phyloP scores from a whole-genome alignment of 2,797 vertebrate species.

The Hippoglossus hippoglossus region DNA sequence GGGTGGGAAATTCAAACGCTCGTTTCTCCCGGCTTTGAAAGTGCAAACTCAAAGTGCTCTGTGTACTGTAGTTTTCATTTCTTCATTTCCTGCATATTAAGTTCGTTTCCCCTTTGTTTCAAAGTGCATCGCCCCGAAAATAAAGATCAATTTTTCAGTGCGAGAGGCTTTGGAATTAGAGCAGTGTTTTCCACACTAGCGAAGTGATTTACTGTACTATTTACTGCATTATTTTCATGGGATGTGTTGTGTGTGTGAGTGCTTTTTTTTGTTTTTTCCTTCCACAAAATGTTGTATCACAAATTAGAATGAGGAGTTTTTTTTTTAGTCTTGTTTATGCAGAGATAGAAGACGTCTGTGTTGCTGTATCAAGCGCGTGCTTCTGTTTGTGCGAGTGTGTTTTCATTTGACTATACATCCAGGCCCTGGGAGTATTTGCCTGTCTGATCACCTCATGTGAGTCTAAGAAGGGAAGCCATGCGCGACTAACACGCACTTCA shows the following conservation, averaged over 20 bases:
- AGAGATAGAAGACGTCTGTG: constrained; percentile 41
- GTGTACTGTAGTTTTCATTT: constrained; percentile 83
- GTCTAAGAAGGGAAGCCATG: constrained; percentile 79
- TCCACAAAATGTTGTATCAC: constrained; percentile 55
- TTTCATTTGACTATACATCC: constrained; percentile 77
- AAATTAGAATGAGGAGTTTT: constrained; percentile 66
- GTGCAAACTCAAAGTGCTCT: constrained; percentile 83
- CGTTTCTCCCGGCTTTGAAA: constrained; percentile 82
- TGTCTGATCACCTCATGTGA: constrained; percentile 83
- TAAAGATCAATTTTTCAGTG: constrained; percentile 82
- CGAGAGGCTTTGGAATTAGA: constrained; percentile 77
- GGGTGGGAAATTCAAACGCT: constrained; percentile 81
- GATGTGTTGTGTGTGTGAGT: constrained; percentile 38
- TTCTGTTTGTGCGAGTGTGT: constrained; percentile 59
- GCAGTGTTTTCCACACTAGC: constrained; percentile 72
- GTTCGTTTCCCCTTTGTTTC: constrained; percentile 81
- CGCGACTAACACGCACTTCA: constrained; percentile 81
- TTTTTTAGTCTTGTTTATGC: constrained; percentile 68
- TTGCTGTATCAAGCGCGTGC: constrained; percentile 46
- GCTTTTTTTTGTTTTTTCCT: not conserved
- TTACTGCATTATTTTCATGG: constrained; percentile 69
- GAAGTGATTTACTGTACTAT: constrained; percentile 69
- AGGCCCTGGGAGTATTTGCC: constrained; percentile 77
- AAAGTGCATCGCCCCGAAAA: constrained; percentile 80
- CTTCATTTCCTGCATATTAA: constrained; percentile 85